Evolutionary conservation across 2,113 vertebrate species (phyloP).

Genomic region (Paracanthobrama guichenoti): DNA sequence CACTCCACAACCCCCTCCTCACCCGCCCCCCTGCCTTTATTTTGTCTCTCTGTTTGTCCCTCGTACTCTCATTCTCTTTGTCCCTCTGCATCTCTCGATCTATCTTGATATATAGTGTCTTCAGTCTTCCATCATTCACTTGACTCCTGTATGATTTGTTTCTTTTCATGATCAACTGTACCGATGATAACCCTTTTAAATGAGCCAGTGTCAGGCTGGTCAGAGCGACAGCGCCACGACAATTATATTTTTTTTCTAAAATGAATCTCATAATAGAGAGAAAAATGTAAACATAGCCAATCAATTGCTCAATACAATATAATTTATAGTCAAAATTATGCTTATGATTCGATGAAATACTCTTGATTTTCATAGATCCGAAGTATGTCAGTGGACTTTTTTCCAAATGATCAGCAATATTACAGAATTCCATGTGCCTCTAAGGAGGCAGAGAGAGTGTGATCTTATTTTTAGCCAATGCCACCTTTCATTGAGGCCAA

Average conservation of each 20-base stretch:
- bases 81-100: constrained; percentile 28
- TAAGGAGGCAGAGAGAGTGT: neutral
- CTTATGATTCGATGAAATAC: neutral
- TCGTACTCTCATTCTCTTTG: constrained; percentile 54
- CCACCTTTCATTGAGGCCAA: constrained; percentile 49
- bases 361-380: neutral
- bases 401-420: constrained; percentile 4
- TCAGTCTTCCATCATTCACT: neutral
- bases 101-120: constrained; percentile 9
- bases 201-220: neutral
- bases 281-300: neutral
- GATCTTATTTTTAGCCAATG: constrained; percentile 61
- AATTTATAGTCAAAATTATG: neutral
- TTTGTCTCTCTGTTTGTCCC: constrained; percentile 20
- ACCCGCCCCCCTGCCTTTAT: constrained; percentile 36
- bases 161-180: neutral
- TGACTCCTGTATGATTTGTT: neutral
- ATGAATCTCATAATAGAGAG: neutral
- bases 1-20: constrained; percentile 20
- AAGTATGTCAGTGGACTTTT: neutral
- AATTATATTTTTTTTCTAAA: neutral
- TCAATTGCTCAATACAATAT: neutral
- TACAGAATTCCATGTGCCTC: constrained; percentile 5
- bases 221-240: neutral
- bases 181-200: neutral